These are phyloP conservation scores for Neogale vison DNA, from an alignment of 2,113 vertebrate genomes.

Conservation along the genomic window DNA sequence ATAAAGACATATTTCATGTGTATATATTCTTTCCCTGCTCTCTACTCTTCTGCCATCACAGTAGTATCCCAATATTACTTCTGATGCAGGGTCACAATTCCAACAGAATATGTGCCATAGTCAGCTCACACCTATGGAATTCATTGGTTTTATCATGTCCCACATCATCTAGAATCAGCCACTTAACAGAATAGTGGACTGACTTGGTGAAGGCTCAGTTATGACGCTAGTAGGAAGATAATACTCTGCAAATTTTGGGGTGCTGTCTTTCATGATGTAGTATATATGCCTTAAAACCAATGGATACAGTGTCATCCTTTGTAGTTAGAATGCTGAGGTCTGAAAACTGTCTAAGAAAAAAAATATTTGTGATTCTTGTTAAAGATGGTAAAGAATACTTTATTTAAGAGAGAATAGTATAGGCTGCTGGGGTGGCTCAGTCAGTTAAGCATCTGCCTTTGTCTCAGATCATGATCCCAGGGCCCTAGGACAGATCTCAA, in stretches of 20 bases:
- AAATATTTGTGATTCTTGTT: neutral
- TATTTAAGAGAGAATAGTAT: neutral
- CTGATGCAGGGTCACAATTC: neutral
- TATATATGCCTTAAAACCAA: neutral
- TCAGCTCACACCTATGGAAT: neutral
- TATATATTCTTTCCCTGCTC: neutral
- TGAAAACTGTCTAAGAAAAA: neutral
- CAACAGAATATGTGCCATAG: neutral
- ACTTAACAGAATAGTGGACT: neutral
- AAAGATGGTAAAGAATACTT: neutral
- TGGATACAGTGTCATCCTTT: neutral
- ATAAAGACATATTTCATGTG: neutral
- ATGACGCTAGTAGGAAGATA: neutral
- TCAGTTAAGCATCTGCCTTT: neutral
- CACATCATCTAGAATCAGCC: neutral
- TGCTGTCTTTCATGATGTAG: neutral
- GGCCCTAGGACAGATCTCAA: neutral
- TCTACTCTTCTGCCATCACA: neutral
- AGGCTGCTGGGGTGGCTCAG: neutral
- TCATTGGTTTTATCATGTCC: neutral
- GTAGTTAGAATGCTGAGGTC: neutral
- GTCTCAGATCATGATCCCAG: neutral
- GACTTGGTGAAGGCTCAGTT: neutral
- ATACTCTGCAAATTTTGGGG: neutral
- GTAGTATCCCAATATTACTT: neutral